Conservation (phyloP, 2,888 invertebrate genomes). For the Calliphora vomitoria region DNA sequence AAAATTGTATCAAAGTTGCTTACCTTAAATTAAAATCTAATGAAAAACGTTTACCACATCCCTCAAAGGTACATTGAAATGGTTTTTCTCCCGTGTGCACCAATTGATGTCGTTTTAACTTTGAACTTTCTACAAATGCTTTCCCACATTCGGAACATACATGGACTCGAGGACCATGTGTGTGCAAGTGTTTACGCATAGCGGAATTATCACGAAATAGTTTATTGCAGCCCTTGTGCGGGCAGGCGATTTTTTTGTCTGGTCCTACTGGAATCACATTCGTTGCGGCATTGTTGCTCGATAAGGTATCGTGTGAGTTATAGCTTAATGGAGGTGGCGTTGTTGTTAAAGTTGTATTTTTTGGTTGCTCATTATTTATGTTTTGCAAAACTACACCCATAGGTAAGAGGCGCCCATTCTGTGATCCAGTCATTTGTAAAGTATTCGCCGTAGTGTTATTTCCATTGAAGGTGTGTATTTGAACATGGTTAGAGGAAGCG, state of each 20-base stretch:
- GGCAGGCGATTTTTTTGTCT: slow-evolving; percentile 65
- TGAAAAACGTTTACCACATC: slow-evolving; percentile 98
- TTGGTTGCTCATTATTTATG: slow-evolving; percentile 55
- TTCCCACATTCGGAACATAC: slow-evolving; percentile 99
- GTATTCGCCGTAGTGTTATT: slow-evolving; percentile 35
- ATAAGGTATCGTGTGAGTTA: slow-evolving; percentile 55
- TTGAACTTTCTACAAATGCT: slow-evolving; percentile 98
- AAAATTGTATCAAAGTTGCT: neutral
- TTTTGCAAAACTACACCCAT: slow-evolving; percentile 58
- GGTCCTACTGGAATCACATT: slow-evolving; percentile 72
- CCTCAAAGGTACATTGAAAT: slow-evolving; percentile 98
- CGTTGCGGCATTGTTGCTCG: slow-evolving; percentile 15
- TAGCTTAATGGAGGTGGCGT: slow-evolving; percentile 52
- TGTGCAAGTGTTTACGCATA: slow-evolving; percentile 98
- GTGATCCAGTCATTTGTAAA: slow-evolving; percentile 46
- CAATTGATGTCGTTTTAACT: slow-evolving; percentile 97
- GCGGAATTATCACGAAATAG: slow-evolving; percentile 99
- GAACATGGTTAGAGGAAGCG: slow-evolving; percentile 36
- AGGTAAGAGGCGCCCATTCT: slow-evolving; percentile 48
- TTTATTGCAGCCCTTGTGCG: slow-evolving; percentile 91
- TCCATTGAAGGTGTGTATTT: slow-evolving; percentile 46
- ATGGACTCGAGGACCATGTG: slow-evolving; percentile 98
- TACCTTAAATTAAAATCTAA: slow-evolving; percentile 96
- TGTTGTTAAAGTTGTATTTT: slow-evolving; percentile 50
- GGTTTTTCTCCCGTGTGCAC: slow-evolving; percentile 99